These are phyloP conservation scores for Strigamia transsilvanica DNA, from an alignment of 2,888 invertebrate genomes.

Conservation along the genomic window DNA sequence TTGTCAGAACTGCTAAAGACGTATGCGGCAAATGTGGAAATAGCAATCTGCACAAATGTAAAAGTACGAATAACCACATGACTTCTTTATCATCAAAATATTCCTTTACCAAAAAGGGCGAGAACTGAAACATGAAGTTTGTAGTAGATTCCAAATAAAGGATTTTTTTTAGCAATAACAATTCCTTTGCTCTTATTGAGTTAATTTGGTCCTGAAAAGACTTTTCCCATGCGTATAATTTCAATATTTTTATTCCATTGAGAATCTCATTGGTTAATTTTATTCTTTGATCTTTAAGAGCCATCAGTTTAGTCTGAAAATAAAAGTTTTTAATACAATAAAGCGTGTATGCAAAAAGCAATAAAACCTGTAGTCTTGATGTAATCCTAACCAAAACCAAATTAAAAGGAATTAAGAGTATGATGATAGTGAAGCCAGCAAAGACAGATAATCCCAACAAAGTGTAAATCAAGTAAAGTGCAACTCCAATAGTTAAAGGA, in stretches of 20 bases:
- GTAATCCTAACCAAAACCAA: constrained; percentile 24
- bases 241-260: constrained; percentile 59
- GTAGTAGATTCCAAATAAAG: constrained; percentile 62
- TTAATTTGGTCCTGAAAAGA: constrained; percentile 59
- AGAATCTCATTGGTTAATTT: constrained; percentile 93
- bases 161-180: constrained; percentile 60
- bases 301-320: constrained; percentile 70
- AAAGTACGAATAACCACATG: neutral
- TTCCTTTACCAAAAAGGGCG: constrained; percentile 62
- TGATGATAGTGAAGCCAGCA: constrained; percentile 66
- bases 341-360: too few species aligned
- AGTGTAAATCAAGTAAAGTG: constrained; percentile 64
- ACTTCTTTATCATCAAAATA: neutral
- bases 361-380: constrained; percentile 39
- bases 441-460: constrained; percentile 66
- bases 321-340: neutral
- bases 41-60: constrained; percentile 65
- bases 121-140: constrained; percentile 62
- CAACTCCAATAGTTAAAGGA: constrained; percentile 40
- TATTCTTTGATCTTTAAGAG: constrained; percentile 90
- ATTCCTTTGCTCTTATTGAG: constrained; percentile 63
- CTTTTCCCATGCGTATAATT: constrained; percentile 68
- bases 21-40: constrained; percentile 85
- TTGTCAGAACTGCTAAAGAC: constrained; percentile 72
- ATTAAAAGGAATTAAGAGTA: constrained; percentile 62